phyloP scores from a whole-genome alignment of 2,797 vertebrate genomes.

The Esox lucius region DNA sequence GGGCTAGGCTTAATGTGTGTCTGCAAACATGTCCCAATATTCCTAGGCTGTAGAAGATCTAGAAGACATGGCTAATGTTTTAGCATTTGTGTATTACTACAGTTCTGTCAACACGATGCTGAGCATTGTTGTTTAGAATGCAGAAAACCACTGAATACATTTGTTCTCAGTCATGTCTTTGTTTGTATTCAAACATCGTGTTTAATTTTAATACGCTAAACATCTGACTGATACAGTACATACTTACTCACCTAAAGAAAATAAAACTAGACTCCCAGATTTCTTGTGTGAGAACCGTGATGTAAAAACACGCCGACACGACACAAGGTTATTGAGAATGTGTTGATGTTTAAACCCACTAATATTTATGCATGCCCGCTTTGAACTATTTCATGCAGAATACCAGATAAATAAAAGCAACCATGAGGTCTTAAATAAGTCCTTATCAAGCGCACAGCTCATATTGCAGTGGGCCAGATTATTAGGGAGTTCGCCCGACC shows the following conservation, averaged over 20 bases:
- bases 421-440: background rate
- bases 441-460: background rate
- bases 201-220: background rate
- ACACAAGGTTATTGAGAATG: background rate
- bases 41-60: too few relatives aligned
- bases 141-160: background rate
- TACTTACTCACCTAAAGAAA: background rate
- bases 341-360: background rate
- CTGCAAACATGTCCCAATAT: too few relatives aligned
- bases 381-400: too few relatives aligned
- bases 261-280: background rate
- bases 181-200: too few relatives aligned
- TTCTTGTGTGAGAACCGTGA: background rate
- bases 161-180: background rate
- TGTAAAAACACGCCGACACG: background rate
- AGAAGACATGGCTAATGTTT: too few relatives aligned
- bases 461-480: background rate
- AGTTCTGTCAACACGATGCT: background rate
- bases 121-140: background rate
- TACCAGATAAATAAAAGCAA: background rate
- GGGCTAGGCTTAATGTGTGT: too few relatives aligned
- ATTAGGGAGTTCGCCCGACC: background rate
- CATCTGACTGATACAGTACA: too few relatives aligned
- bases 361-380: too few relatives aligned
- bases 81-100: background rate